phyloP scores from a whole-genome alignment of 2,113 vertebrate genomes.

The Siniperca knerii region DNA sequence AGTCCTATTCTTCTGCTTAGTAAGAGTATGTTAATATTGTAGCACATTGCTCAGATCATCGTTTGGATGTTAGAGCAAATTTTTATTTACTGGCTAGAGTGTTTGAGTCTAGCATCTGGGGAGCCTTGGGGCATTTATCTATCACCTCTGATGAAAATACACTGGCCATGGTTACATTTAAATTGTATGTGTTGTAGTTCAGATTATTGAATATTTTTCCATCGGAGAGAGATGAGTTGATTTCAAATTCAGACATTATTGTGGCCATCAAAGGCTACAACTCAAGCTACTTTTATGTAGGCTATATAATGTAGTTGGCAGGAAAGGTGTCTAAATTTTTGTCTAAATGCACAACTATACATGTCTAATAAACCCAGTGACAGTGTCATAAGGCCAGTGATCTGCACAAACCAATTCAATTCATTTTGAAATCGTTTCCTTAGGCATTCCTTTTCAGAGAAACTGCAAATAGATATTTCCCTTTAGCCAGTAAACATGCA shows the following conservation, averaged over 20 bases:
- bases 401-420: not conserved
- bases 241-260: not conserved
- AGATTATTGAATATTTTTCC: not conserved
- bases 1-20: not conserved
- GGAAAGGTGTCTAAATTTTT: not conserved
- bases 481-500: not conserved
- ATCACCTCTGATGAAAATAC: not conserved
- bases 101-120: not conserved
- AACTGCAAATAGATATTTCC: not conserved
- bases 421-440: not conserved
- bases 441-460: not conserved
- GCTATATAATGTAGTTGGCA: not conserved
- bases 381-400: not conserved
- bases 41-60: not conserved
- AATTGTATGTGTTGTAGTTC: not conserved
- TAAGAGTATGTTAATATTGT: not conserved
- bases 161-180: not conserved
- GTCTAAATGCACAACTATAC: not conserved
- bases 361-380: not conserved
- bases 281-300: not conserved
- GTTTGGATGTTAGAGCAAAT: not conserved
- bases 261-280: not conserved
- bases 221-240: not conserved
- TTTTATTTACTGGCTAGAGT: not conserved
- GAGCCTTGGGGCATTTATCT: not conserved